Conservation (phyloP, 2,797 vertebrate genomes). For the Yasuhikotakia modesta region DNA sequence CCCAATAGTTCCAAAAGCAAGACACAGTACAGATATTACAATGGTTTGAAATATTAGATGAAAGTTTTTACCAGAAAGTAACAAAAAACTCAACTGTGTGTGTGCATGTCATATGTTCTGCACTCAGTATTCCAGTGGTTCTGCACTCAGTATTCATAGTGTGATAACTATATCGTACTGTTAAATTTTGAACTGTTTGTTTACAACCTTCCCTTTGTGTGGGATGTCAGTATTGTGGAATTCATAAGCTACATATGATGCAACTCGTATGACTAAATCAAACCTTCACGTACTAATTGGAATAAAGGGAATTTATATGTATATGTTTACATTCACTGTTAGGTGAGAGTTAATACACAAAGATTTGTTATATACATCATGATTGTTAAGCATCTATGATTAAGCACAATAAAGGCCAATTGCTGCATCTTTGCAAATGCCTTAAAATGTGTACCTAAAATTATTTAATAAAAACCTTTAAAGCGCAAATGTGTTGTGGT, state of each 20-base stretch:
- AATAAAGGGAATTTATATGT: constrained; percentile 6
- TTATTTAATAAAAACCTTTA: constrained; percentile 7
- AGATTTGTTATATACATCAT: background rate
- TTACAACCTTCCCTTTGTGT: constrained; percentile 11
- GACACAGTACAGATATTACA: background rate
- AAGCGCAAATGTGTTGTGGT: constrained; percentile 1
- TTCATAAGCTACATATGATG: background rate
- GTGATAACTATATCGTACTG: constrained; percentile 4
- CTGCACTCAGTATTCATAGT: constrained; percentile 23
- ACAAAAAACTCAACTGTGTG: background rate
- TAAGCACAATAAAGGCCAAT: constrained; percentile 14
- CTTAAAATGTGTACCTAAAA: constrained; percentile 27
- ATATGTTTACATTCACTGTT: constrained; percentile 7
- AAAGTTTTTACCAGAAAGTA: background rate
- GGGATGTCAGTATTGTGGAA: constrained; percentile 16
- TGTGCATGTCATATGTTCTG: constrained; percentile 7
- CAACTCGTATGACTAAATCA: background rate
- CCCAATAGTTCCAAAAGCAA: constrained; percentile 1
- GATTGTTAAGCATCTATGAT: background rate
- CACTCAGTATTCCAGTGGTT: constrained; percentile 22
- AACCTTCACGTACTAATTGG: background rate
- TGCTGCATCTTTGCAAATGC: constrained; percentile 21
- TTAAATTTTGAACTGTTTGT: background rate
- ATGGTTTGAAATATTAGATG: constrained; percentile 14
- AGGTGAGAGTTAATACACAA: background rate